Evolutionary conservation across 2,888 invertebrate species (phyloP).

Genomic region (Actias luna): DNA sequence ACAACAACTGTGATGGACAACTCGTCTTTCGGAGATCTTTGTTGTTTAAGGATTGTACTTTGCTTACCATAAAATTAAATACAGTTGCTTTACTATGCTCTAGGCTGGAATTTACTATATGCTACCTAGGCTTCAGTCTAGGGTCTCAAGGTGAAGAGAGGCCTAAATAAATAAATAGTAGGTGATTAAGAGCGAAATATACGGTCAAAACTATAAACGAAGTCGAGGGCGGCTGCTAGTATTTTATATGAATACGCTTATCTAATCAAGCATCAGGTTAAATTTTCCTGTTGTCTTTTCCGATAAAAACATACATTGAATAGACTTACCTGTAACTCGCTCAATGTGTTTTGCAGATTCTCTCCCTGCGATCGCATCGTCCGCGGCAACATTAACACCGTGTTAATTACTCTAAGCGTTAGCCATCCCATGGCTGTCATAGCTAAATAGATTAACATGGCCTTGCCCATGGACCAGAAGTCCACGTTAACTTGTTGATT

Average conservation of each 20-base stretch:
- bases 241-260: background rate
- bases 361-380: constrained; percentile 81
- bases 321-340: constrained; percentile 69
- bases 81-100: no score
- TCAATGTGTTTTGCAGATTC: constrained; percentile 70
- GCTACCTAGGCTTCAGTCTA: no score
- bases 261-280: background rate
- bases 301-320: background rate
- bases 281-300: background rate
- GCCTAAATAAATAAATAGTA: no score
- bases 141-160: no score
- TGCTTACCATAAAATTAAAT: no score
- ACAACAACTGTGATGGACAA: no score
- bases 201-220: no score
- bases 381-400: constrained; percentile 84
- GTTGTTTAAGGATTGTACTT: no score
- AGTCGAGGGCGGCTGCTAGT: no score
- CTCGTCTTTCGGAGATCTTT: no score
- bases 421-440: constrained; percentile 84
- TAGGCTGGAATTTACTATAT: no score
- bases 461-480: constrained; percentile 84
- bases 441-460: constrained; percentile 83
- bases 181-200: no score
- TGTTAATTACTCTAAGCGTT: constrained; percentile 84
- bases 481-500: constrained; percentile 86